Evolutionary conservation across 1,140 invertebrate genomes (phyloP), one percentile per base, ranked within the genome.

Genomic region (Drosophila sucinea): DNA sequence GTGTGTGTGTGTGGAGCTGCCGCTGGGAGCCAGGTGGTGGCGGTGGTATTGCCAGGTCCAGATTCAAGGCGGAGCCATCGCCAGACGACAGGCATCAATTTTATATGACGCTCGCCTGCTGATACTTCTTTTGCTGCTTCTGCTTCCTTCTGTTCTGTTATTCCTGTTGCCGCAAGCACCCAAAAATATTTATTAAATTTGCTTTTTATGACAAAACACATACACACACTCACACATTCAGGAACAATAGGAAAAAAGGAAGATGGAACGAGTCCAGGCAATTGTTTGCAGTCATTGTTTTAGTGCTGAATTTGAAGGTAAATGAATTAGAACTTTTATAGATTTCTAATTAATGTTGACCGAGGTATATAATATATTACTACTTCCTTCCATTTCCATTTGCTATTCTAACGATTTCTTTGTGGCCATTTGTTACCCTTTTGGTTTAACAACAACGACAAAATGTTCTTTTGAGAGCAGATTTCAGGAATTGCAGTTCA

Each of bases 111-210:
- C 79, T 67, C 65, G 51, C 62, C 57, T 40, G 61, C 60, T 40
- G 40, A 60, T 70, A 64, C 57, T 33, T 54, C 54, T 67, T 57
- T 65, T 47, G 29, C 23, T 32, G 38, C 38, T 60, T 54, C 40
- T 54, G 73, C 33, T 70, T 25, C 3, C n/a, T 1, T 17, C 17
- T 17, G 17, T n/a, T 17, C 40, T 17, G 11, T 30, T 30, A 30
- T 41, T 41, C 40, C n/a, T 41, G 6, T 17, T 41, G 40, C 40
- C 40, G 62, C 73, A 72, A 81, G 60, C 55, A 71, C 56, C 60
- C 67, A 60, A 80, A 81, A 77, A 79, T 86, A 87, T 86, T 87
- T 86, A 79, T 79, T 82, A 82, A 86, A 86, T 83, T 87, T 82
- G 57, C 33, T 70, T 81, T 86, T 86, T 86, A 86, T 67, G 74